Conservation (phyloP, 1,140 invertebrate genomes). For the Platyscapa corneri region DNA sequence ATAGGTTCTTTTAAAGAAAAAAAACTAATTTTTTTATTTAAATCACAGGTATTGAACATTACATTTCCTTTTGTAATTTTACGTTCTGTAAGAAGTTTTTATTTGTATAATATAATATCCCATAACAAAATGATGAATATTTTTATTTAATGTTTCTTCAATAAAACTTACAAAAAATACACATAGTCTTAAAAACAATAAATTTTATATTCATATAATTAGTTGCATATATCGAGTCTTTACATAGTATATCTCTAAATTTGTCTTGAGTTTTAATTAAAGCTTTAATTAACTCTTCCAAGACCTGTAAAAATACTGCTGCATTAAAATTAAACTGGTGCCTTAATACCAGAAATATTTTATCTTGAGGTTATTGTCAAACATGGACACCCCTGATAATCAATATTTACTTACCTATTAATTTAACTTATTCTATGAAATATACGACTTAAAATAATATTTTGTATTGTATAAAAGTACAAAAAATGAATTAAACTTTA, state of each 20-base stretch:
- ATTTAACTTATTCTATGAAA: not conserved
- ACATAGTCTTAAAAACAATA: not conserved
- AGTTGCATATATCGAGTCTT: constrained; percentile 19
- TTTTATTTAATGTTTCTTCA: not conserved
- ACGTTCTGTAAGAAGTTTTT: not conserved
- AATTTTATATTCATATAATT: constrained; percentile 22
- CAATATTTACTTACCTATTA: constrained; percentile 19
- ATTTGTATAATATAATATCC: not conserved
- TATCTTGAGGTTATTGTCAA: constrained; percentile 28
- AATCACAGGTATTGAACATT: not conserved
- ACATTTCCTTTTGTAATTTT: not conserved
- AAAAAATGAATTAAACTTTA: too few species aligned
- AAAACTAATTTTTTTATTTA: too few species aligned
- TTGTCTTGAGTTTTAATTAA: constrained; percentile 29
- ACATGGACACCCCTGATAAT: constrained; percentile 31
- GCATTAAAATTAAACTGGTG: constrained; percentile 33
- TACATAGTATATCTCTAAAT: constrained; percentile 1
- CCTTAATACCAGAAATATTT: constrained; percentile 54
- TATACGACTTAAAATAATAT: constrained; percentile 15
- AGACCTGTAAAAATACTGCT: constrained; percentile 57
- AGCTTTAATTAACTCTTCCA: constrained; percentile 55
- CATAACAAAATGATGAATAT: not conserved
- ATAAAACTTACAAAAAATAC: constrained; percentile 43
- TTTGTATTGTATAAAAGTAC: too few species aligned
- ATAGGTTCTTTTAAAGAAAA: too few species aligned